Evolutionary conservation across 2,113 vertebrate genomes (phyloP), one percentile per base, ranked within the genome.

Genomic region (Coturnix japonica): DNA sequence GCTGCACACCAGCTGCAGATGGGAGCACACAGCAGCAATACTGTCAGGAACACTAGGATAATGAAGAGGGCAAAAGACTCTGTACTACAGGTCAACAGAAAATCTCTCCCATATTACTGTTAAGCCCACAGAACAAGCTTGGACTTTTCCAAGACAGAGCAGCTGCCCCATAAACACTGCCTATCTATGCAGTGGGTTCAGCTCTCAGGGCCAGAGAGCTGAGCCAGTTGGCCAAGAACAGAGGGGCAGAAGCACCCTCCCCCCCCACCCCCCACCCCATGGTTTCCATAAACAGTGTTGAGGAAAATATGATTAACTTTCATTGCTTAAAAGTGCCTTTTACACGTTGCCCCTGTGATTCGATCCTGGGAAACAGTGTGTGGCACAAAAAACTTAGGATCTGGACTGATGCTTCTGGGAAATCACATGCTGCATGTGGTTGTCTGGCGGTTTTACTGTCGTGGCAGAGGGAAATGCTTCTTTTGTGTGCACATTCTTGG

Each of bases 351-450:
- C 74, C 76, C 92, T 93, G 92, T 9, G 92, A 93, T 87, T 59
- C 2, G 35, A 95, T 86, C 96, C 91, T 96, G 94, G 87, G 91
- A 96, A 95, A 85, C 65, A 82, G 64, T 6, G 64, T 85, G 89
- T 89, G 92, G 91, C 91, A 94, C 86, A 85, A 76, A 92, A 71
- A 35, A 59, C 49, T 9, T 73, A 81, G 84, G 92, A 92, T 70
- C 78, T 43, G 89, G 89, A 75, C 84, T 92, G 92, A 87, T 90
- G 71, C 94, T 96, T 93, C 74, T 89, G 92, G 95, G 92, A 94
- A 96, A 93, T 96, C 95, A 95, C 95, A 94, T 94, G 96, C 84
- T 96, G 95, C 92, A 95, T 95, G 96, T 7, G 95, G 96, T 35
- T 56, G 95, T 91, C 95, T 96, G 92, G 96, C 33, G 95, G 95